phyloP scores from a whole-genome alignment of 2,888 invertebrate species.

The Carabus problematicus region DNA sequence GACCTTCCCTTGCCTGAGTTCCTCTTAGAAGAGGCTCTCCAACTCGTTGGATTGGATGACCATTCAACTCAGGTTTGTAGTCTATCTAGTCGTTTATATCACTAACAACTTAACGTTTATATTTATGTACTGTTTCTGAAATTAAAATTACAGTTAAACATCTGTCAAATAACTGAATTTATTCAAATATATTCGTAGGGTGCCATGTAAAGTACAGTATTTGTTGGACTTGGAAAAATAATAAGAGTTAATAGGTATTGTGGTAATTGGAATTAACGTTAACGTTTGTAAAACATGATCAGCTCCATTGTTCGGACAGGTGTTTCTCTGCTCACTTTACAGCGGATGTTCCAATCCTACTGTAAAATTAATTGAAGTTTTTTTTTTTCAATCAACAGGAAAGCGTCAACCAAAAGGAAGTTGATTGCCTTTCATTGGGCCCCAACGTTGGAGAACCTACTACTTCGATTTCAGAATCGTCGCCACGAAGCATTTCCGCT shows the following conservation, averaged over 20 bases:
- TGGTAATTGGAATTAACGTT: no score
- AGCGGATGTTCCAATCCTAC: conserved; percentile 10
- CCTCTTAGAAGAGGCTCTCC: conserved; percentile 76
- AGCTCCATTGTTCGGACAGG: no score
- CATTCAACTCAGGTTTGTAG: conserved; percentile 60
- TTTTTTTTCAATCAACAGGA: conserved; percentile 48
- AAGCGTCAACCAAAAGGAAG: conserved; percentile 52
- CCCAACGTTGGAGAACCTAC: conserved; percentile 42
- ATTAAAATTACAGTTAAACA: neutral
- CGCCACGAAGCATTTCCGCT: conserved; percentile 43
- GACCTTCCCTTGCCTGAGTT: conserved; percentile 66
- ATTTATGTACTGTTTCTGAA: neutral
- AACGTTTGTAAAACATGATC: no score
- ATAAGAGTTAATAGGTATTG: no score
- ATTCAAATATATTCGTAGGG: neutral
- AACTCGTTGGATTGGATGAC: conserved; percentile 76
- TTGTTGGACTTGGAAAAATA: no score
- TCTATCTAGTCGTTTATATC: neutral
- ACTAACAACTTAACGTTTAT: conserved; percentile 7
- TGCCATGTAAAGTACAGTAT: no score
- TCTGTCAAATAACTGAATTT: conserved; percentile 2
- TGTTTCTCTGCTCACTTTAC: neutral
- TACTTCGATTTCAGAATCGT: conserved; percentile 16
- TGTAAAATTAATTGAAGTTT: conserved; percentile 21
- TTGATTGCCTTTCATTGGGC: conserved; percentile 51